Base-by-base conservation (phyloP, 2,888 invertebrate genomes). In the Bimastos eiseni region DNA sequence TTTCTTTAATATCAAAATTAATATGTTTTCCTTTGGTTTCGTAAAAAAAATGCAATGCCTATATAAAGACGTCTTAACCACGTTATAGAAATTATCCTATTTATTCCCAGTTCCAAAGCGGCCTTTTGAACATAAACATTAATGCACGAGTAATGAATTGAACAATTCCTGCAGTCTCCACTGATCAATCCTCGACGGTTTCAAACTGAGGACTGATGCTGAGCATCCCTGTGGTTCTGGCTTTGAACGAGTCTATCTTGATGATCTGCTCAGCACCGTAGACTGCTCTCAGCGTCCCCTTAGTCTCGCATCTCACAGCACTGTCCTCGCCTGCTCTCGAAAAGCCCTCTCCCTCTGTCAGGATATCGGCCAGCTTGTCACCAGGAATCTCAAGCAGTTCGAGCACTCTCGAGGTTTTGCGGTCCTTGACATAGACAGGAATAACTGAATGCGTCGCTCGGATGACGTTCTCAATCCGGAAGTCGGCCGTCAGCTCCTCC, bases 401-500 rank as follows among this genome's bases (percentile, higher is more conserved):
- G n/a, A 91, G 44, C n/a, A 89, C 55, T 36, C 89, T 30, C 38
- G 38, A 38, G 33, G 86, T 91, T 44, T 91, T 91, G 11, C 84
- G 37, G 91, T 91, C 90, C n/a, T 88, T 89, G 24, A 91, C 89
- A 36, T 90, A 90, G 88, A 91, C 91, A 17, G 90, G 91, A n/a
- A 91, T 88, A 19, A 90, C 90, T 33, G 84, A 70, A 38, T 90
- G 34, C n/a, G 36, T 91, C 83, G 90, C 89, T 30, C 83, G 55
- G 36, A 91, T 88, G 44, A 83, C 86, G 88, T 86, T 89, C 17
- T 36, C 38, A 34, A 91, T 89, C 34, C 24, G 33, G 41, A 91
- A 90, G 83, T 91, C 91, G 34, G 91, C 91, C 38, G 89, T 90
- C 49, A 91, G n/a, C 21, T 91, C 91, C 89, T 91, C 91, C 90